These are phyloP conservation scores for Periparus ater DNA, from an alignment of 2,797 vertebrate genomes.

Conservation along the genomic window DNA sequence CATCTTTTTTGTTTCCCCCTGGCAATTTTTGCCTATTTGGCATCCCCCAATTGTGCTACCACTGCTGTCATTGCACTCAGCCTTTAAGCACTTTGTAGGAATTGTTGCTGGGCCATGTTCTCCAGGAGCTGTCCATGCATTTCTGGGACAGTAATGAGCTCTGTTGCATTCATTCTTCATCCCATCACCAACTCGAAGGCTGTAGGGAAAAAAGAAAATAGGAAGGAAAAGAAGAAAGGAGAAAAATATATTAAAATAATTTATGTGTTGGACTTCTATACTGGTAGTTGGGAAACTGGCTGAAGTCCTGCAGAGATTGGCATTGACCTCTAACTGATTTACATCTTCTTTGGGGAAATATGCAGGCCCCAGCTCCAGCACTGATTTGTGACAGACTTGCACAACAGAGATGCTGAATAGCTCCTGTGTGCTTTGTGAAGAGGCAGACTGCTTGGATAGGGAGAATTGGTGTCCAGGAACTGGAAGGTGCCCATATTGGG, in stretches of 20 bases:
- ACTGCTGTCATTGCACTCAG: not conserved
- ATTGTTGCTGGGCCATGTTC: not conserved
- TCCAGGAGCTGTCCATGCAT: not conserved
- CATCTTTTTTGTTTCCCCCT: not conserved
- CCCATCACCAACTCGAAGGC: not conserved
- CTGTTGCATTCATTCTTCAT: not conserved
- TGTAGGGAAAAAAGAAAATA: not conserved
- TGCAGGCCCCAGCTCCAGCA: not conserved
- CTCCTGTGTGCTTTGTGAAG: not conserved
- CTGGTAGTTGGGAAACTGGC: not conserved
- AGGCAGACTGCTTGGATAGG: not conserved
- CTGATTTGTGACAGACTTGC: not conserved
- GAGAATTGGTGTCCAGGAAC: not conserved
- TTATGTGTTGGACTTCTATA: not conserved
- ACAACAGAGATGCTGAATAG: not conserved
- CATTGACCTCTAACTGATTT: not conserved
- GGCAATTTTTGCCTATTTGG: not conserved
- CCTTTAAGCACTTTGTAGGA: not conserved
- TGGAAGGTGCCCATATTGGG: not conserved
- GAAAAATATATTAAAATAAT: not conserved
- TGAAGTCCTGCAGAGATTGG: not conserved
- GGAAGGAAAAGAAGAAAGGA: not conserved
- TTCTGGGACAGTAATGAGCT: not conserved
- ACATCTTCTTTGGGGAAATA: not conserved
- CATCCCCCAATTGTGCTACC: not conserved